Percentiles rank a stretch among this genome's conserved stretches.
phyloP scores from a whole-genome alignment of 1,140 invertebrate genomes.

The Panonychus citri region DNA sequence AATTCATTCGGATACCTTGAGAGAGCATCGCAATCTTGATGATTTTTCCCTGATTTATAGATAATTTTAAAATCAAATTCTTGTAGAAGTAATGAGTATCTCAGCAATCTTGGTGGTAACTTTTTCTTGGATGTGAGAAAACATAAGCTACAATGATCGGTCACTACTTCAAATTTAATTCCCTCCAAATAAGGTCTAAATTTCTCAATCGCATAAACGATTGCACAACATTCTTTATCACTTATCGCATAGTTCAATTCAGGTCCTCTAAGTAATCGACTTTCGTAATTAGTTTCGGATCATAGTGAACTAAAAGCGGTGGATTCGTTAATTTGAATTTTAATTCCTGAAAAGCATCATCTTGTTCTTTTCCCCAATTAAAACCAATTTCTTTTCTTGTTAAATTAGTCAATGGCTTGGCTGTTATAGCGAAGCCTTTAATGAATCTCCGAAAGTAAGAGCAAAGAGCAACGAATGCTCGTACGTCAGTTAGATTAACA shows the following conservation, averaged over 20 bases:
- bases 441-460: conserved; percentile 10
- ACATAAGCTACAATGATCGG: not conserved
- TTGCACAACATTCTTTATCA: not conserved
- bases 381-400: not conserved
- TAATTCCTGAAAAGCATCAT: not conserved
- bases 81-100: conserved; percentile 1
- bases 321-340: conserved; percentile 1
- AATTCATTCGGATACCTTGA: not conserved
- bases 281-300: not conserved
- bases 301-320: not conserved
- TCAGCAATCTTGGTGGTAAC: not conserved
- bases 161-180: not conserved
- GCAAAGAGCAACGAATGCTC: conserved; percentile 8
- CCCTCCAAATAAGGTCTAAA: not conserved
- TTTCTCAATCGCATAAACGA: not conserved
- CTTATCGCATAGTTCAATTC: not conserved
- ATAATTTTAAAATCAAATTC: conserved; percentile 5
- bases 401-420: conserved; percentile 8
- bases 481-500: conserved; percentile 3
- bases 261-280: not conserved
- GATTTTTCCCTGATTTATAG: conserved; percentile 5
- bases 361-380: not conserved
- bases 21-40: conserved; percentile 6
- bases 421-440: conserved; percentile 17
- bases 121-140: not conserved